phyloP scores from a whole-genome alignment of 2,888 invertebrate species.

The Allacma fusca region DNA sequence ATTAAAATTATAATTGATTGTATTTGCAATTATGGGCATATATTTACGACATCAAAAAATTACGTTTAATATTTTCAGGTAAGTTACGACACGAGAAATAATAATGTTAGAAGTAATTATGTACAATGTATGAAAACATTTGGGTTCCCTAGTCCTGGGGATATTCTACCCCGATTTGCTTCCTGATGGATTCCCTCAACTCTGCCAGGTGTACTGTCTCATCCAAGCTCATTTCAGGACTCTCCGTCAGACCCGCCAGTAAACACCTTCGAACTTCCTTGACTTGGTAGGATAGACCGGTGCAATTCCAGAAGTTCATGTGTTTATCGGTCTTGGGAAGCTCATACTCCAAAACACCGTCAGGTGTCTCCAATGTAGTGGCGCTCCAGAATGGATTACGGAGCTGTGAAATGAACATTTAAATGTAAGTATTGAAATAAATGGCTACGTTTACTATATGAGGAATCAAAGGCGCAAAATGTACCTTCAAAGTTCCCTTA shows the following conservation, averaged over 20 bases:
- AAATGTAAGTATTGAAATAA: too few species aligned
- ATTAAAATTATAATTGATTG: too few species aligned
- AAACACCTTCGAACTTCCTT: slow-evolving; percentile 77
- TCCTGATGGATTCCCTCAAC: slow-evolving; percentile 76
- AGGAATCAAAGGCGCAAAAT: too few species aligned
- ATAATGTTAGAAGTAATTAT: too few species aligned
- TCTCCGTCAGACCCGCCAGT: slow-evolving; percentile 73
- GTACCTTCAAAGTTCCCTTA: slow-evolving; percentile 73
- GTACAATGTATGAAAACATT: too few species aligned
- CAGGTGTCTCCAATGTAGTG: slow-evolving; percentile 70
- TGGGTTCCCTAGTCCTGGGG: too few species aligned
- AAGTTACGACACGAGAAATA: too few species aligned
- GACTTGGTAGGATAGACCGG: slow-evolving; percentile 75
- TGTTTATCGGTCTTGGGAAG: slow-evolving; percentile 71
- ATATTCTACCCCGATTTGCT: slow-evolving; percentile 77
- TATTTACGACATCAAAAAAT: too few species aligned
- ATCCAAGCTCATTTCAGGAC: slow-evolving; percentile 73
- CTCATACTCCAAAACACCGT: slow-evolving; percentile 72
- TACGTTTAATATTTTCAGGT: too few species aligned
- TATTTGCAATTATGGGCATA: too few species aligned
- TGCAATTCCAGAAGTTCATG: slow-evolving; percentile 76
- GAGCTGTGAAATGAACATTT: too few species aligned
- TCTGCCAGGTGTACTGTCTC: slow-evolving; percentile 76
- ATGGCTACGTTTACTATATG: too few species aligned
- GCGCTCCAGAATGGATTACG: slow-evolving; percentile 80